Evolutionary conservation across 2,113 vertebrate genomes (phyloP).

Genomic region (Poeciliopsis retropinna): DNA sequence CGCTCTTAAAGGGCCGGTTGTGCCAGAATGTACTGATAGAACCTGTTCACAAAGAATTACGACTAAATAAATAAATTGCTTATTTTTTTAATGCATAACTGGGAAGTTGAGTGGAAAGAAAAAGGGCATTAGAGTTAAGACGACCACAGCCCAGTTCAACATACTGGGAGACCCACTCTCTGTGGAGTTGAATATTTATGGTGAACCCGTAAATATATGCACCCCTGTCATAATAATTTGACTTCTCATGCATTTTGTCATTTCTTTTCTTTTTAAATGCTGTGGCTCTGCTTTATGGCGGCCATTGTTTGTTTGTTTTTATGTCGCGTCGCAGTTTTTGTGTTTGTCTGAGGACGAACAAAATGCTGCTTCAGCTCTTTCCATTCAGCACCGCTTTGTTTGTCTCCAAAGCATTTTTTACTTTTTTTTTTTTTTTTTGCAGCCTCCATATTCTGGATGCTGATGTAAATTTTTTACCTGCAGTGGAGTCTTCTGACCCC

Average conservation of each 20-base stretch:
- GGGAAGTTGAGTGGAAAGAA: too few species aligned
- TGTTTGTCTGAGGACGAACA: constrained; percentile 32
- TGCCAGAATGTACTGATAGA: too few species aligned
- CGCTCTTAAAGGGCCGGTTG: too few species aligned
- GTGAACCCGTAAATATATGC: not conserved
- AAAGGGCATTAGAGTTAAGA: too few species aligned
- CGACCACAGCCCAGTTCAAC: too few species aligned
- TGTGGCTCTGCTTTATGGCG: constrained; percentile 49
- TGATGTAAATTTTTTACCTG: constrained; percentile 10
- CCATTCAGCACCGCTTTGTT: constrained; percentile 37
- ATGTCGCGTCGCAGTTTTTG: constrained; percentile 34
- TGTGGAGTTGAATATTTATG: not conserved
- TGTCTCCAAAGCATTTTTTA: constrained; percentile 24
- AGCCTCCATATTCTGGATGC: constrained; percentile 10
- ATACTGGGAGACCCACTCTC: not conserved
- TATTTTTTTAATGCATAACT: too few species aligned
- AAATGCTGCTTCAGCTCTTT: constrained; percentile 63
- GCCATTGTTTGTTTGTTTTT: constrained; percentile 46
- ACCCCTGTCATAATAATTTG: constrained; percentile 34
- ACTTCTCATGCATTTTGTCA: constrained; percentile 59
- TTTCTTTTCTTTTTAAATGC: constrained; percentile 51
- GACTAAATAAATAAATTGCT: too few species aligned
- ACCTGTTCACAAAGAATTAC: too few species aligned
- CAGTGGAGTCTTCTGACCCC: constrained; percentile 3
- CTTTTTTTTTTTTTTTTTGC: not conserved